These are phyloP conservation scores for Bombyx mandarina DNA, from an alignment of 1,140 invertebrate species.

Conservation along the genomic window DNA sequence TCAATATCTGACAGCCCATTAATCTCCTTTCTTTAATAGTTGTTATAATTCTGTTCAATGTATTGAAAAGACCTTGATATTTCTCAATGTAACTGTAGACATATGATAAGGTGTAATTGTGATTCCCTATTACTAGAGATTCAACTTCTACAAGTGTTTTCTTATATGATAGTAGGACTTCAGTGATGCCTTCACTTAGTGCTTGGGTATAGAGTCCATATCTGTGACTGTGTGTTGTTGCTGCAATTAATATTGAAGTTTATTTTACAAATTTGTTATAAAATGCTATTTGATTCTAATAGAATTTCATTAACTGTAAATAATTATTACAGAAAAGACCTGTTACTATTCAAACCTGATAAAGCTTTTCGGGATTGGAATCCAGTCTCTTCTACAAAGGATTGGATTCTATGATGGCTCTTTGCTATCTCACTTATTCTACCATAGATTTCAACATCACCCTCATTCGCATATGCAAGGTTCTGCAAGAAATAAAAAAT, in stretches of 20 bases:
- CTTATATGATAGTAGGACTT: conserved; percentile 56
- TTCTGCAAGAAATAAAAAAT: too few species aligned
- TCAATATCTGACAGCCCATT: conserved; percentile 62
- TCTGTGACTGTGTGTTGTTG: conserved; percentile 24
- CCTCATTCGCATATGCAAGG: conserved; percentile 32
- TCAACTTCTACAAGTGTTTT: conserved; percentile 56
- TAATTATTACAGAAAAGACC: background rate
- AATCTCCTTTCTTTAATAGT: conserved; percentile 59
- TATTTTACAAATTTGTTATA: background rate
- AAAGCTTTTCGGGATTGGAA: conserved; percentile 44
- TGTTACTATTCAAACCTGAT: conserved; percentile 26
- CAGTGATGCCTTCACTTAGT: conserved; percentile 60
- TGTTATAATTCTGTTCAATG: conserved; percentile 52
- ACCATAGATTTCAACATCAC: conserved; percentile 45
- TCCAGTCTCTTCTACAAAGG: conserved; percentile 35
- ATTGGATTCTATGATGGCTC: conserved; percentile 51
- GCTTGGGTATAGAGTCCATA: conserved; percentile 64
- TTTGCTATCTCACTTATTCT: conserved; percentile 51
- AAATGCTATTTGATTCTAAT: too few species aligned
- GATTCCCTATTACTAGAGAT: conserved; percentile 46
- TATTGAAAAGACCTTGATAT: conserved; percentile 55
- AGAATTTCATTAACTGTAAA: too few species aligned
- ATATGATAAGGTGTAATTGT: conserved; percentile 55
- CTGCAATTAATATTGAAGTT: conserved; percentile 17
- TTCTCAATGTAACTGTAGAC: conserved; percentile 61